These are phyloP conservation scores for Drosophila baimaii DNA, from an alignment of 1,140 invertebrate species.

Conservation along the genomic window DNA sequence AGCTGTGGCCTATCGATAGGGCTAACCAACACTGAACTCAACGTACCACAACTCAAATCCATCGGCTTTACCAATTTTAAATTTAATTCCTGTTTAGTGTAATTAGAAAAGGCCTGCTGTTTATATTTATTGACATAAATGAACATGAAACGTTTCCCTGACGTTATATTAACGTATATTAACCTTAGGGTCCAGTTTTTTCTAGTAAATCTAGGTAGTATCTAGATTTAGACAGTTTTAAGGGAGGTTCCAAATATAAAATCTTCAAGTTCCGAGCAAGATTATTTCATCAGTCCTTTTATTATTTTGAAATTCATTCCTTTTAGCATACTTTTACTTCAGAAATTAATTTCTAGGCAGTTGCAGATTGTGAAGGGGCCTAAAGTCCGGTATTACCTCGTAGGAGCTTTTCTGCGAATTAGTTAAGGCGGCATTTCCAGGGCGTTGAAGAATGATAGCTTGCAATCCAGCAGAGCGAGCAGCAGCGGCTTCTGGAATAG, in stretches of 20 bases:
- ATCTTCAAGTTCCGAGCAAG: neutral
- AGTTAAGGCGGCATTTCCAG: conserved; percentile 88
- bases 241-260: no score
- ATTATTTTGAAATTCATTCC: neutral
- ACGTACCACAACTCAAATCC: neutral
- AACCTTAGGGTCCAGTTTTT: no score
- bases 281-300: neutral
- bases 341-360: conserved; percentile 15
- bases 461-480: conserved; percentile 90
- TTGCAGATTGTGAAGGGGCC: conserved; percentile 4
- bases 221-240: no score
- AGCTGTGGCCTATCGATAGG: neutral
- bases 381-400: conserved; percentile 42
- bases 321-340: neutral
- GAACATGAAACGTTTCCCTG: neutral
- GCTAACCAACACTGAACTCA: neutral
- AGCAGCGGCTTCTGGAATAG: conserved; percentile 90
- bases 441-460: conserved; percentile 88
- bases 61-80: neutral
- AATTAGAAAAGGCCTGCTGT: neutral
- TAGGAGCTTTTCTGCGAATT: conserved; percentile 51
- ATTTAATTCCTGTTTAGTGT: neutral
- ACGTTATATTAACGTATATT: no score
- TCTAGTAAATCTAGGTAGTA: no score
- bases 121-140: neutral